Evolutionary conservation across 2,888 invertebrate genomes (phyloP), one percentile per base, ranked within the genome.

Genomic region (Chloroclysta siterata): DNA sequence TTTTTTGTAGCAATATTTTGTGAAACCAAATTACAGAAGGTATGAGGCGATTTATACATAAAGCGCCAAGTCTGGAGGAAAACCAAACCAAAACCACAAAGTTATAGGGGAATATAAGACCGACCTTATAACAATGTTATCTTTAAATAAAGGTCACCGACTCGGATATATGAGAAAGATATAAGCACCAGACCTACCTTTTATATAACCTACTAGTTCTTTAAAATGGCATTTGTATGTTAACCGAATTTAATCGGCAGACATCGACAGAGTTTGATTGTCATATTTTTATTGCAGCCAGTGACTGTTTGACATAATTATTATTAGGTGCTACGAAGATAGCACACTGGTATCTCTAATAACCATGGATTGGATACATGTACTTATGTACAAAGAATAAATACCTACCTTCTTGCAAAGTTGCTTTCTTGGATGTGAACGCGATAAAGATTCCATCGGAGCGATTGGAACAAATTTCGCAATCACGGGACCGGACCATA

Each of bases 401-500:
- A 8, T 7, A 33, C 33, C 33, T 33, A 33, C 6, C 8, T 8
- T 8, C 33, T 33, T 60, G 53, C 51, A 55, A 33, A 33, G 55
- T 60, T 59, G 51, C 52, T 56, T 59, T 56, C 47, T 50, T 59
- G 59, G 51, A 50, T 59, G 53, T 48, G 54, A 50, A 59, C 54
- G 48, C 52, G 47, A 59, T 66, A 63, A 48, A 58, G 55, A 67
- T 67, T 56, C 59, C 63, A 58, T 66, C 61, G 55, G 11, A 17
- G 54, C 53, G 60, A 72, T 69, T 82, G 79, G 74, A 83, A 77
- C 77, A 75, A 81, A 85, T 86, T 85, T 88, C 74, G 81, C 84
- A 88, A 85, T 79, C 80, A 75, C 73, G 66, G 68, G 69, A 72
- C 73, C 74, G 69, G 78, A 78, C 80, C 79, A 78, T 78, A 74